These are phyloP conservation scores for Erpetoichthys calabaricus DNA, from an alignment of 2,797 vertebrate species.

Conservation along the genomic window DNA sequence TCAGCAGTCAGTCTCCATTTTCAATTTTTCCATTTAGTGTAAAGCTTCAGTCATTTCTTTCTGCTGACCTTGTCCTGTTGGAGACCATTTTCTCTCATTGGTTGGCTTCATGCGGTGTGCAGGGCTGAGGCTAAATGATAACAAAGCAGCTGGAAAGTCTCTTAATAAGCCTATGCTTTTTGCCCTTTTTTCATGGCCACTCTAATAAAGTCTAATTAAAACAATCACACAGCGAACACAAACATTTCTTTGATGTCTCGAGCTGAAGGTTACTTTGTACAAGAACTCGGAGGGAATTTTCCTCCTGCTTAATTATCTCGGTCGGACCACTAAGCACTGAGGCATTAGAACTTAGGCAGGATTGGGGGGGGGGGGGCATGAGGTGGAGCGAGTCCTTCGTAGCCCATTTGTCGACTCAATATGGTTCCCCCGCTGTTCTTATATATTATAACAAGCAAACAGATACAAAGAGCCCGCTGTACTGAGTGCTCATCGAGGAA, in stretches of 20 bases:
- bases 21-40: too few species aligned
- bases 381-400: slow-evolving; percentile 6
- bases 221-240: slow-evolving; percentile 4
- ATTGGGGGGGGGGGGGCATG: background rate
- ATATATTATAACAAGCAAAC: background rate
- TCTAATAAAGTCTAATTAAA: slow-evolving; percentile 9
- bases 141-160: background rate
- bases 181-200: slow-evolving; percentile 8
- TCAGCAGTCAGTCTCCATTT: too few species aligned
- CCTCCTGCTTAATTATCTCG: background rate
- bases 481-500: background rate
- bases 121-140: background rate
- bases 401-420: slow-evolving; percentile 1
- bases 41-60: too few species aligned
- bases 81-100: too few species aligned
- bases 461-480: background rate
- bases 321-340: background rate
- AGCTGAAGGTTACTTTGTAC: slow-evolving; percentile 7
- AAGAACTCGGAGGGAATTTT: background rate
- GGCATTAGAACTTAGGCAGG: background rate
- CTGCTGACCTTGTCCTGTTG: too few species aligned
- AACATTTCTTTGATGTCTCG: slow-evolving; percentile 4
- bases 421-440: background rate
- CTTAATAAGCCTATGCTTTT: slow-evolving; percentile 6
- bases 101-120: too few species aligned